Percentiles rank a stretch among this genome's conserved stretches.
These are phyloP conservation scores for Temnothorax ravouxi DNA, from an alignment of 2,888 invertebrate genomes.

Conservation along the genomic window DNA sequence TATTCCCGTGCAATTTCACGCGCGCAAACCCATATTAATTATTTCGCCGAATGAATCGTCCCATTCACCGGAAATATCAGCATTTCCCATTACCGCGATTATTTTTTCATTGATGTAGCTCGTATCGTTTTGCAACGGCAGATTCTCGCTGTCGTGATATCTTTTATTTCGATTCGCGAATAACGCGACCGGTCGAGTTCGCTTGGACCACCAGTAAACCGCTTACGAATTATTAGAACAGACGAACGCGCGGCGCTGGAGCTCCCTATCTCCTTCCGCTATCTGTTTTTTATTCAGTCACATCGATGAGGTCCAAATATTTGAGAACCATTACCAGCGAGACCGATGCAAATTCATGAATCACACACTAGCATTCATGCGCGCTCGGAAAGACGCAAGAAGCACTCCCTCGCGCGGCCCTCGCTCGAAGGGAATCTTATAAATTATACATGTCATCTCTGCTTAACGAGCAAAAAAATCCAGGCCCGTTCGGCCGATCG, in stretches of 20 bases:
- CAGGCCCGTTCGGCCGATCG: not conserved
- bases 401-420: slow-evolving; percentile 36
- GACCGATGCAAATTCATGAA: slow-evolving; percentile 49
- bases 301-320: slow-evolving; percentile 48
- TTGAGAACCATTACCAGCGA: slow-evolving; percentile 64
- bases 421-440: slow-evolving; percentile 14
- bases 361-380: slow-evolving; percentile 46
- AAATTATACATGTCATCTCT: slow-evolving; percentile 54
- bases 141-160: slow-evolving; percentile 64
- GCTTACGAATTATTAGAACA: slow-evolving; percentile 73
- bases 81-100: slow-evolving; percentile 47
- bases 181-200: slow-evolving; percentile 69
- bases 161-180: slow-evolving; percentile 69
- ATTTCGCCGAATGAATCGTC: slow-evolving; percentile 48
- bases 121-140: slow-evolving; percentile 48
- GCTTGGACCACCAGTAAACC: slow-evolving; percentile 72
- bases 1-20: slow-evolving; percentile 46
- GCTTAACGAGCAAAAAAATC: slow-evolving; percentile 49
- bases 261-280: slow-evolving; percentile 46
- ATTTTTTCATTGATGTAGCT: slow-evolving; percentile 48
- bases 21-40: slow-evolving; percentile 49
- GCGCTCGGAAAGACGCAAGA: slow-evolving; percentile 55
- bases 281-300: slow-evolving; percentile 49
- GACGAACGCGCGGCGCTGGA: slow-evolving; percentile 58
- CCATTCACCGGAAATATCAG: slow-evolving; percentile 51